These are phyloP conservation scores for Sternarchorhynchus goeldii DNA, from an alignment of 2,797 vertebrate genomes.

Conservation along the genomic window DNA sequence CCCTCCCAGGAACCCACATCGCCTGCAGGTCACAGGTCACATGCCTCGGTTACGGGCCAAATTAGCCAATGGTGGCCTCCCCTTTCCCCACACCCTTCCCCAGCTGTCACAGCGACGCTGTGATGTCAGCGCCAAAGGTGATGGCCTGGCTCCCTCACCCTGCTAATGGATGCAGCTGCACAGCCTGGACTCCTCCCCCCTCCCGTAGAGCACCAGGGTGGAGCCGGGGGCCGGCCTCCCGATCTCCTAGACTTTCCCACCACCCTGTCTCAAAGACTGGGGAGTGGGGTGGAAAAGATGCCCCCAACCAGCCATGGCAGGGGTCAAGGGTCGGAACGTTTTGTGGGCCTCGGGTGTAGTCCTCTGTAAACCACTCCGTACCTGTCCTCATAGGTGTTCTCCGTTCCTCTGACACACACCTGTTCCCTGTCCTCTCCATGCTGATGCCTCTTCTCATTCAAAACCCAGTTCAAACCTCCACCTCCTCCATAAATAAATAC, in stretches of 20 bases:
- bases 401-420: too few relatives aligned
- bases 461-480: too few relatives aligned
- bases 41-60: conserved; percentile 70
- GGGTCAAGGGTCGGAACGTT: conserved; percentile 46
- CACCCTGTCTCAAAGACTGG: conserved; percentile 53
- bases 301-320: neutral
- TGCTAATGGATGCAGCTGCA: conserved; percentile 79
- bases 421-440: too few relatives aligned
- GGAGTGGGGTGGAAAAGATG: conserved; percentile 48
- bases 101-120: conserved; percentile 73
- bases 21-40: conserved; percentile 76
- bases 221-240: too few relatives aligned
- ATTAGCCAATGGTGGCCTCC: conserved; percentile 71
- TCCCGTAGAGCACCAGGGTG: conserved; percentile 50
- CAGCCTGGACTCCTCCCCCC: conserved; percentile 46
- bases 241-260: neutral
- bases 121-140: conserved; percentile 62
- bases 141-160: conserved; percentile 54
- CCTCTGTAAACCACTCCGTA: too few relatives aligned
- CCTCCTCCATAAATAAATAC: too few relatives aligned
- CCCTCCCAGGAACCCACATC: conserved; percentile 68
- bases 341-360: conserved; percentile 16
- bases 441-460: too few relatives aligned
- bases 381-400: too few relatives aligned
- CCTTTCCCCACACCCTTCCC: conserved; percentile 74